Evolutionary conservation across 2,888 invertebrate genomes (phyloP).

Genomic region (Drosophila antonietae): DNA sequence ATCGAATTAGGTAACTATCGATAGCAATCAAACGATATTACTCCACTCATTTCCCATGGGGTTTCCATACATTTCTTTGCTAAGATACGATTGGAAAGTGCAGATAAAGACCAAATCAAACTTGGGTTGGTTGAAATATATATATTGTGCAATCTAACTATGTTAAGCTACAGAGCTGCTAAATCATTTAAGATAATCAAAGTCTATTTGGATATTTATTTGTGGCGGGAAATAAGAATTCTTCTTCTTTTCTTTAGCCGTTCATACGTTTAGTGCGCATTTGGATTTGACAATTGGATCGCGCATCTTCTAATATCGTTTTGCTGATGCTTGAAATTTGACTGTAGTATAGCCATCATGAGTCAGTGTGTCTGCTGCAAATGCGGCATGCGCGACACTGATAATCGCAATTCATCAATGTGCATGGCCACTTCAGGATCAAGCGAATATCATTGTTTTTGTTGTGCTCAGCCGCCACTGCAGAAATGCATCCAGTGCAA

Average conservation of each 20-base stretch:
- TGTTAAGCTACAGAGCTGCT: rapidly evolving
- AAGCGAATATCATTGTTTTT: conserved; percentile 39
- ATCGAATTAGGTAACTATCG: neutral
- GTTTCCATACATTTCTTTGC: neutral
- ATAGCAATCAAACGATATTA: neutral
- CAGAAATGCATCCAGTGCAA: conserved; percentile 47
- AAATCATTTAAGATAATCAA: neutral
- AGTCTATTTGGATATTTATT: neutral
- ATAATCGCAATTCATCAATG: neutral
- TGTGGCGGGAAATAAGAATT: neutral
- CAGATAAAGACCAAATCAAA: too few species aligned
- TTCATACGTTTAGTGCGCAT: neutral
- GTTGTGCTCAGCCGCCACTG: conserved; percentile 39
- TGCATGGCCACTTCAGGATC: neutral
- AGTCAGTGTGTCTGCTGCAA: conserved; percentile 4
- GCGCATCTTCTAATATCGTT: neutral
- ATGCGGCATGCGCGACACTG: conserved; percentile 15
- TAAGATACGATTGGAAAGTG: neutral
- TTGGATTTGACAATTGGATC: neutral
- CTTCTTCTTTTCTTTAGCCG: neutral
- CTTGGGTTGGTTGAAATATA: neutral
- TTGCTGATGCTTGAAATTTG: neutral
- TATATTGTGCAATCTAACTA: neutral
- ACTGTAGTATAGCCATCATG: neutral
- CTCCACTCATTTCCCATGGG: neutral